Percentiles rank a stretch among this genome's conserved stretches.
Conservation (phyloP, 2,797 vertebrate genomes). For the Lindbergichthys nudifrons region DNA sequence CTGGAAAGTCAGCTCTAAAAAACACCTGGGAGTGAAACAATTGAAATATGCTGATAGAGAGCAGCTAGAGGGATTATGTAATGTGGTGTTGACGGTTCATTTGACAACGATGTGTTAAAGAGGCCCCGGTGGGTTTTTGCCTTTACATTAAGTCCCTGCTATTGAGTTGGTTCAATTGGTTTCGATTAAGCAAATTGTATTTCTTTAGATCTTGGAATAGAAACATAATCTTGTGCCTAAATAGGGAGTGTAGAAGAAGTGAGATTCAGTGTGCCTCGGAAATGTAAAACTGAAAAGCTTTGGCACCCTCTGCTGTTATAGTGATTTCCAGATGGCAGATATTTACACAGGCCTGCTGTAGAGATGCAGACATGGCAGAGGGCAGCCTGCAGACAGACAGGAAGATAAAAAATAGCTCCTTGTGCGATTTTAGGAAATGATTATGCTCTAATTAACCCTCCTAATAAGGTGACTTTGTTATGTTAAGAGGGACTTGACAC, state of each 20-base stretch:
- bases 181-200: constrained; percentile 39
- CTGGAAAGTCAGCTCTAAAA: constrained; percentile 31
- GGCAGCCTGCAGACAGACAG: constrained; percentile 36
- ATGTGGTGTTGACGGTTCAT: constrained; percentile 44
- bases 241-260: constrained; percentile 53
- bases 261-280: constrained; percentile 55
- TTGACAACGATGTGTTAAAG: constrained; percentile 29
- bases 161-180: constrained; percentile 25
- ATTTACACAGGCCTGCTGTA: constrained; percentile 68
- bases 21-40: constrained; percentile 44
- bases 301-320: constrained; percentile 90
- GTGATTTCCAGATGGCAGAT: constrained; percentile 74
- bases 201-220: constrained; percentile 44
- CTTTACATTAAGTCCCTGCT: constrained; percentile 29
- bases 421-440: constrained; percentile 32
- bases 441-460: constrained; percentile 28
- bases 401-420: constrained; percentile 27
- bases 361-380: constrained; percentile 60
- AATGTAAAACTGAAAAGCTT: constrained; percentile 85
- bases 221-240: constrained; percentile 52
- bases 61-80: constrained; percentile 55
- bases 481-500: background rate
- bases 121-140: constrained; percentile 13
- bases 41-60: constrained; percentile 40
- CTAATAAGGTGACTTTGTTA: constrained; percentile 14